phyloP scores from a whole-genome alignment of 2,888 invertebrate genomes.

The Cosmopolites sordidus region DNA sequence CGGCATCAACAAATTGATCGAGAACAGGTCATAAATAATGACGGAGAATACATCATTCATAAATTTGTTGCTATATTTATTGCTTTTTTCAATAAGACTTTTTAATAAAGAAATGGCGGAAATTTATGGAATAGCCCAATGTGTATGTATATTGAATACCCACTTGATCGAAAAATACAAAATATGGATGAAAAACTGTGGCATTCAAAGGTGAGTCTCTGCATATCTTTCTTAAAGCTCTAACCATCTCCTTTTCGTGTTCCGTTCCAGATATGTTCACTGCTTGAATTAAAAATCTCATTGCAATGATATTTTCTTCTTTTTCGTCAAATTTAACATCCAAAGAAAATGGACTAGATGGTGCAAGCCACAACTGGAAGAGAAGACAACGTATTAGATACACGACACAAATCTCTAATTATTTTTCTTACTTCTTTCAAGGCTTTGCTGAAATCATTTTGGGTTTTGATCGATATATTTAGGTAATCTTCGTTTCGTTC shows the following conservation, averaged over 20 bases:
- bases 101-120: too few relatives aligned
- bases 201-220: constrained; percentile 74
- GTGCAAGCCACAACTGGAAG: constrained; percentile 60
- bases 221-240: constrained; percentile 71
- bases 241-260: constrained; percentile 88
- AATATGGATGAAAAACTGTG: constrained; percentile 92
- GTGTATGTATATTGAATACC: background rate
- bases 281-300: constrained; percentile 82
- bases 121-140: too few relatives aligned
- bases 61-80: too few relatives aligned
- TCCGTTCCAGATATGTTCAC: constrained; percentile 86
- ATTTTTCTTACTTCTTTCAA: constrained; percentile 58
- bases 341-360: constrained; percentile 72
- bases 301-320: constrained; percentile 68
- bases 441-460: constrained; percentile 67
- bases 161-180: constrained; percentile 90
- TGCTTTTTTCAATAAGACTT: too few relatives aligned
- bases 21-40: too few relatives aligned
- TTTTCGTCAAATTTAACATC: constrained; percentile 80
- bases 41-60: too few relatives aligned
- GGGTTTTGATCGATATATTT: constrained; percentile 70
- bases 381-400: background rate
- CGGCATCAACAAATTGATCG: too few relatives aligned
- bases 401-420: background rate
- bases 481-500: constrained; percentile 70